Evolutionary conservation across 1,140 invertebrate species (phyloP), one percentile per base, ranked within the genome.

Genomic region (Ectropis grisescens): DNA sequence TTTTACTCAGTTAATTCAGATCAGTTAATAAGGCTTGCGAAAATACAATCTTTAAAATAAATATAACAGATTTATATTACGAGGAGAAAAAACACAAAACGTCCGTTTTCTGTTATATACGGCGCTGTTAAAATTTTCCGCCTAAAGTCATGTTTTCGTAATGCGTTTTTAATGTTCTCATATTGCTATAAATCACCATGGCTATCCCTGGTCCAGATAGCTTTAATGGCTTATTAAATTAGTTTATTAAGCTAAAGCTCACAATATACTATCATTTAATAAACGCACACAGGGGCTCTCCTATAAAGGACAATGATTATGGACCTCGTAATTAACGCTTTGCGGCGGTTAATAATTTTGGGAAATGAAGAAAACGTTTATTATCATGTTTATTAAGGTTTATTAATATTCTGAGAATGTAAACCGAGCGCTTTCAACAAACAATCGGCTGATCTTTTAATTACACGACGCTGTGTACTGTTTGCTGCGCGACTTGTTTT

Each of bases 151-250:
- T 75, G 74, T 72, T 75, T 79, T 75, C 67, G 60, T 79, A 79
- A 79, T 79, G 74, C 60, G 74, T 79, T 79, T 76, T 79, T 79
- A 76, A 79, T 79, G 74, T 79, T 79, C 74, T 72, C 67, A 72
- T 72, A 72, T 76, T 72, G 59, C 71, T 71, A 79, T 79, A 79
- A 79, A 76, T 79, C 71, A 79, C 60, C 16, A 19, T 19, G 54
- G 57, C 51, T 50, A 65, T 59, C 62, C 59, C 62, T 78, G 69
- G 65, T 74, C 65, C 69, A 74, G 71, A 79, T 74, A 72, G 74
- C 69, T 74, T 62, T 76, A 79, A 79, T 74, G 74, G 69, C 46
- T 79, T 76, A 74, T 74, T 79, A 76, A 76, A 80, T 80, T 72
- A 72, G 62, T 70, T 76, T 70, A 60, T 65, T 60, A 65, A 62